phyloP scores from a whole-genome alignment of 2,113 vertebrate species.

The Scomber japonicus region DNA sequence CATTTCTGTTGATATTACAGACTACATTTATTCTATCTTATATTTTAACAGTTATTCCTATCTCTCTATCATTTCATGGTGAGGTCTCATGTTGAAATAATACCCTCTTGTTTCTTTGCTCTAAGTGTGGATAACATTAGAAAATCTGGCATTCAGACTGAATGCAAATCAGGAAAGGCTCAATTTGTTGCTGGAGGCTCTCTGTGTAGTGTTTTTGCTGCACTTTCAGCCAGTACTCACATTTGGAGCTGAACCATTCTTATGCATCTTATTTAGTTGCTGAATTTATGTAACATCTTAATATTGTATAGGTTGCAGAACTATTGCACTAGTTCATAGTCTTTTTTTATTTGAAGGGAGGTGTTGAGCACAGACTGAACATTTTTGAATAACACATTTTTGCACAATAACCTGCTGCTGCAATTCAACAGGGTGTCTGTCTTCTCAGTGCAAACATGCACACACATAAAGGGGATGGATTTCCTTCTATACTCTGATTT shows the following conservation, averaged over 20 bases:
- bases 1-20: no score
- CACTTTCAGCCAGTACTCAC: constrained; percentile 25
- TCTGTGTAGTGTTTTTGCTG: constrained; percentile 39
- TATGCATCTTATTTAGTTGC: constrained; percentile 20
- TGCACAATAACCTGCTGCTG: constrained; percentile 5
- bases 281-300: constrained; percentile 37
- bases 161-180: constrained; percentile 64
- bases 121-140: background rate
- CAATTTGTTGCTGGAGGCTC: constrained; percentile 55
- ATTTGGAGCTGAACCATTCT: constrained; percentile 23
- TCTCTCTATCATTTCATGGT: constrained; percentile 4
- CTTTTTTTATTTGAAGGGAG: constrained; percentile 6
- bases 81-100: background rate
- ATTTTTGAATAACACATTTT: constrained; percentile 10
- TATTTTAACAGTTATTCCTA: background rate
- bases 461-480: background rate
- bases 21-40: background rate
- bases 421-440: background rate
- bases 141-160: constrained; percentile 43
- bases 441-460: background rate
- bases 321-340: background rate
- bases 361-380: background rate
- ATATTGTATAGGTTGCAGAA: constrained; percentile 27
- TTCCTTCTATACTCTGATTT: background rate
- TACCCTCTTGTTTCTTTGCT: background rate